These are phyloP conservation scores for Scolopax mira DNA, from an alignment of 2,113 vertebrate genomes.

Conservation along the genomic window DNA sequence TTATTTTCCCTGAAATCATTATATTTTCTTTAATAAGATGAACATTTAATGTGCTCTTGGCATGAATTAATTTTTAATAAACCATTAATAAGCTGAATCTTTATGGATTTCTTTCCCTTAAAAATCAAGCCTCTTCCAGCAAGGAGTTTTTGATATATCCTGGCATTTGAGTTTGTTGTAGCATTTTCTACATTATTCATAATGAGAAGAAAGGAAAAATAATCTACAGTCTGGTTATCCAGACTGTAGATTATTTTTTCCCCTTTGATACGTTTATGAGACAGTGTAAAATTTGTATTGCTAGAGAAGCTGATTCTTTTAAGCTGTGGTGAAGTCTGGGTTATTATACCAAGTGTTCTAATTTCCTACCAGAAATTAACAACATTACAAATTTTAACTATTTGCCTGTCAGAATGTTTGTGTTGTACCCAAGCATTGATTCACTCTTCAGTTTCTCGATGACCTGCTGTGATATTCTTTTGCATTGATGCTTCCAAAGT, in stretches of 20 bases:
- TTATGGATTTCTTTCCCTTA: background rate
- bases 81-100: background rate
- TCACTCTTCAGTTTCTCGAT: background rate
- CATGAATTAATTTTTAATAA: slow-evolving; percentile 45
- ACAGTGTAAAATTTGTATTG: background rate
- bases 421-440: background rate
- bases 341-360: background rate
- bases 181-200: background rate
- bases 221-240: background rate
- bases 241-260: background rate
- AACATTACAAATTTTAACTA: background rate
- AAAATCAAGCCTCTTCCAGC: background rate
- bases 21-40: slow-evolving; percentile 17
- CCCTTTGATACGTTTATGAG: background rate
- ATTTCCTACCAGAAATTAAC: background rate
- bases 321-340: background rate
- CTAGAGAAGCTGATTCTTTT: background rate
- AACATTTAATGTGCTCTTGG: slow-evolving; percentile 18
- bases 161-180: background rate
- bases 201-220: background rate
- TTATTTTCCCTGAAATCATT: background rate
- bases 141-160: background rate
- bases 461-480: background rate
- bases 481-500: background rate
- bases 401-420: background rate